A percentile compares a stretch with the other conserved stretches of the same genome.
Evolutionary conservation across 2,113 vertebrate genomes (phyloP).

Genomic region (Sterna hirundo): DNA sequence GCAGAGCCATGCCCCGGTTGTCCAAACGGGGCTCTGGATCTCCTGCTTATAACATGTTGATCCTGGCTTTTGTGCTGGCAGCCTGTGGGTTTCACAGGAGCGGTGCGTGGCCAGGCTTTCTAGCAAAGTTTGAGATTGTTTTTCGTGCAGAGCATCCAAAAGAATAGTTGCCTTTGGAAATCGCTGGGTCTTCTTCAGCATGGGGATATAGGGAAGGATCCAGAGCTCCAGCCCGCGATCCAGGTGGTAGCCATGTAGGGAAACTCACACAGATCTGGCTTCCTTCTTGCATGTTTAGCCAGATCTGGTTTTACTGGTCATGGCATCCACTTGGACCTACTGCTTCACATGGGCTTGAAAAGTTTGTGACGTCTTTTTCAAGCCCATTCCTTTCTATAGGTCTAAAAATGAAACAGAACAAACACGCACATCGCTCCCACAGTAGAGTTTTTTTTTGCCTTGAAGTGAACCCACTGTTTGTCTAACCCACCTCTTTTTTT

Average conservation of each 20-base stretch:
- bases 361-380: background rate
- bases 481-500: slow-evolving; percentile 49
- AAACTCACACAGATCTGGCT: background rate
- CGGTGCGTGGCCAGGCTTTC: background rate
- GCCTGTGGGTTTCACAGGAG: background rate
- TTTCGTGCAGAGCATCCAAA: background rate
- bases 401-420: background rate
- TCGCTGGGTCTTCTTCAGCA: background rate
- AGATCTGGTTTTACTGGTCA: background rate
- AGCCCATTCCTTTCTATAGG: background rate
- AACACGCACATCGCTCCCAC: background rate
- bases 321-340: background rate
- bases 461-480: slow-evolving; percentile 21
- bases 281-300: background rate
- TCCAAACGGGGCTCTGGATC: background rate
- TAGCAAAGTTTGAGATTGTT: background rate
- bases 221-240: background rate
- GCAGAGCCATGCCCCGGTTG: background rate
- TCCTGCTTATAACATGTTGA: background rate
- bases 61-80: background rate
- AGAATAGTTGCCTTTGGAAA: background rate
- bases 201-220: background rate
- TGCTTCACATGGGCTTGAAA: background rate
- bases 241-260: background rate
- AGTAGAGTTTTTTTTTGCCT: background rate